phyloP scores from a whole-genome alignment of 2,888 invertebrate species.

The Rugalucina vietnamica region DNA sequence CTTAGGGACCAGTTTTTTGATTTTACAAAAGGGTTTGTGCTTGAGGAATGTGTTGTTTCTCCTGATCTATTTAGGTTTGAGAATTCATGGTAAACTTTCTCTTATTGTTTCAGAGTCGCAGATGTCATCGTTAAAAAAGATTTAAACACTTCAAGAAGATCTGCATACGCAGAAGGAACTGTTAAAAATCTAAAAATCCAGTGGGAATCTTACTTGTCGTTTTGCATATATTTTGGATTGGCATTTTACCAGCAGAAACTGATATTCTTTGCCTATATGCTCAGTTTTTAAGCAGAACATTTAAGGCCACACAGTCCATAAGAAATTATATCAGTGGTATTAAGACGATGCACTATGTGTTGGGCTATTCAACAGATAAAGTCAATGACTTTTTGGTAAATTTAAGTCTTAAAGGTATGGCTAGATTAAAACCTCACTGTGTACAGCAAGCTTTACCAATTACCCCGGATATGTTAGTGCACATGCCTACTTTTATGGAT shows the following conservation, averaged over 20 bases:
- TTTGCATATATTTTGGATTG: slow-evolving; percentile 16
- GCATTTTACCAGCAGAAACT: background rate
- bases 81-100: background rate
- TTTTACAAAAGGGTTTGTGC: background rate
- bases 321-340: slow-evolving; percentile 31
- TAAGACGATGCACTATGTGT: slow-evolving; percentile 2
- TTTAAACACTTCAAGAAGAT: slow-evolving; percentile 2
- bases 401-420: slow-evolving; percentile 10
- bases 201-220: slow-evolving; percentile 19
- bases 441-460: slow-evolving; percentile 1
- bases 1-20: background rate
- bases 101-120: background rate
- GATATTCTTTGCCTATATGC: background rate
- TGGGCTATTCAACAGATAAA: background rate
- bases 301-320: background rate
- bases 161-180: slow-evolving; percentile 21
- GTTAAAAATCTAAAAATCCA: slow-evolving; percentile 2
- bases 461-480: background rate
- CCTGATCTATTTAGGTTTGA: background rate
- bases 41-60: slow-evolving; percentile 2
- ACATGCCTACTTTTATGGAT: background rate
- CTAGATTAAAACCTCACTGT: slow-evolving; percentile 9
- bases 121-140: slow-evolving; percentile 1
- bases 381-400: background rate
- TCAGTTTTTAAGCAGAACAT: slow-evolving; percentile 14